Evolutionary conservation across 2,888 invertebrate genomes (phyloP), one percentile per base, ranked within the genome.

Genomic region (Erebia ligea): DNA sequence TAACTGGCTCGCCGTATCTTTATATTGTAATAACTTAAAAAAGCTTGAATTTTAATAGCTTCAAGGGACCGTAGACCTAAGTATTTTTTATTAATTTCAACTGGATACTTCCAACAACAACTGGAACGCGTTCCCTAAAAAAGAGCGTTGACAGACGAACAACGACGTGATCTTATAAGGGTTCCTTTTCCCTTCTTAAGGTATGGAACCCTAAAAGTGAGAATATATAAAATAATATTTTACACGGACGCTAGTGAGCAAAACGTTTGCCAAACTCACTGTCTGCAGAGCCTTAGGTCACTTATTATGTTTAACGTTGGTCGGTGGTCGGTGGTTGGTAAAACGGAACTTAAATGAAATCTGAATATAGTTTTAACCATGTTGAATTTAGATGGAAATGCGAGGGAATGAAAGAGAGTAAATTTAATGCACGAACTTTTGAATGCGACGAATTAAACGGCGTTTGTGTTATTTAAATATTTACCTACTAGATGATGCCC

Each of bases 371-470:
- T 62, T 62, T 48, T 45, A 25, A 62, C 21, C 48, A 42, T 2
- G 45, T 45, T 62, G 48, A 48, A 62, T 62, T 45, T 21, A 15
- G 48, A 48, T 62, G 17, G 17, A 21, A 19, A 62, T 13, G 19
- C 25, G 50, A 50, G 21, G 4, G 13, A 45, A 56, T 66, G 57
- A 66, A 66, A 45, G 66, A 54, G 65, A 19, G 65, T 15, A 56
- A 66, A 66, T 66, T 57, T 45, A 21, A 57, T 45, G 65, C n/a
- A 54, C 42, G 10, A 56, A 66, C 21, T 66, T 65, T 56, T 56
- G 65, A 66, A 66, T 66, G 42, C 45, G 42, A 0, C 9, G n/a
- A 56, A 66, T 66, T 66, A 66, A 56, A 56, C 21, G 65, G 42
- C 21, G 42, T 42, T 54, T 45, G 19, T 13, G 40, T 40, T 42